Base-by-base conservation (phyloP, 1,140 invertebrate genomes). In the Notospermus geniculatus region DNA sequence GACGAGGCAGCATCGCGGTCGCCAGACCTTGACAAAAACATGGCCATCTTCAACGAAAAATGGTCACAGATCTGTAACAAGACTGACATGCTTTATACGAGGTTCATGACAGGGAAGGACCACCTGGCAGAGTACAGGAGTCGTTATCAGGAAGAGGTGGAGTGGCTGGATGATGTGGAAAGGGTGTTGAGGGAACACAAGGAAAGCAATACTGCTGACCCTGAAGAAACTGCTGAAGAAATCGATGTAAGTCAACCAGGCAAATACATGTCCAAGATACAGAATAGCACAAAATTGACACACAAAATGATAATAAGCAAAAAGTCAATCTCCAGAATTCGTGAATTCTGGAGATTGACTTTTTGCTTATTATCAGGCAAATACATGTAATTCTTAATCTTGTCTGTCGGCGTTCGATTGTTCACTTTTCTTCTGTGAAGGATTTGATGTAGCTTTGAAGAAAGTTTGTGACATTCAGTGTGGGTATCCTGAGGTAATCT, bases 181-280 rank as follows among this genome's bases (percentile, higher is more conserved):
- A 89, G 88, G 69, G 88, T 91, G 73, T 82, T 95, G 58, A 86
- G 86, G 65, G 84, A 84, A 71, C 27, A 28, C 17, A 13, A 39
- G 19, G 29, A 30, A 5, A 30, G 27, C 27, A 52, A 67, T 1
- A 88, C 88, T 65, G 90, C 88, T n/a, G 93, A 95, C 83, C 91
- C 92, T n/a, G 93, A 95, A 82, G 93, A 95, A 81, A 89, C 94
- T 62, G 91, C 90, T 29, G 91, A 93, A 74, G 89, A 93, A 74
- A 83, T 95, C 41, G 91, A 93, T 82, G 91, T 93, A 78, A 87
- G 87, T 72, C 25, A 27, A 28, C 13, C 45, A 43, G 15, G 13
- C n/a, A 46, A 15, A 5, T n/a, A n/a, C n/a, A n/a, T n/a, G n/a
- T n/a, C n/a, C n/a, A n/a, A n/a, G n/a, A n/a, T n/a, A n/a, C n/a